Conservation (phyloP, 2,113 vertebrate species). For the Cairina moschata region DNA sequence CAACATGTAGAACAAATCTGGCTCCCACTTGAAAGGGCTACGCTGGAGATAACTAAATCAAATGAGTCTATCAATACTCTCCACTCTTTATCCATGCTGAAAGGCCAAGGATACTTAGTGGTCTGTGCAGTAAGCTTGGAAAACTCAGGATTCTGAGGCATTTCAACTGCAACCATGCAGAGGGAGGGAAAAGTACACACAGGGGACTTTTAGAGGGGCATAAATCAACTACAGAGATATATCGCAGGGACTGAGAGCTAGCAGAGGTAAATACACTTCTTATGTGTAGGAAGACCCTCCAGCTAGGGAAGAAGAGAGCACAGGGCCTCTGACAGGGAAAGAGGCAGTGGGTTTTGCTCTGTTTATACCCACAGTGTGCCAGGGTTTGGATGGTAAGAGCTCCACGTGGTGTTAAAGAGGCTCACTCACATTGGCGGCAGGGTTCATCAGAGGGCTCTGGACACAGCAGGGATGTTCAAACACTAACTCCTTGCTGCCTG, state of each 20-base stretch:
- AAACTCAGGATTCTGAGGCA: background rate
- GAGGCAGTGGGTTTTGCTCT: background rate
- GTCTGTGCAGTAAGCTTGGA: background rate
- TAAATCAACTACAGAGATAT: background rate
- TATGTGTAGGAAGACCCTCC: background rate
- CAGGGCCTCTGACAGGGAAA: background rate
- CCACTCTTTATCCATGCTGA: background rate
- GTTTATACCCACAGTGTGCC: background rate
- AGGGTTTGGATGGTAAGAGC: background rate
- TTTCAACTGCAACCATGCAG: rapidly evolving
- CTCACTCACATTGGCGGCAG: background rate
- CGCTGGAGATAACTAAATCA: background rate
- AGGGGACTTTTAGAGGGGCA: background rate
- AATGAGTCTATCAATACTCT: background rate
- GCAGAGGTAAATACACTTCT: background rate
- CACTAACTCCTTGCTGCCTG: background rate
- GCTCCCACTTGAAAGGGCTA: background rate
- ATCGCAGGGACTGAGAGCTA: background rate
- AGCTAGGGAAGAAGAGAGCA: background rate
- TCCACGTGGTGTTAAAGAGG: background rate
- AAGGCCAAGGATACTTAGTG: background rate
- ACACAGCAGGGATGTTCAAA: background rate
- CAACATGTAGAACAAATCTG: background rate
- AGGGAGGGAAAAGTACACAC: background rate
- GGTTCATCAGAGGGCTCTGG: background rate